Evolutionary conservation across 2,888 invertebrate genomes (phyloP).

Genomic region (Sinhomidia bicolor): DNA sequence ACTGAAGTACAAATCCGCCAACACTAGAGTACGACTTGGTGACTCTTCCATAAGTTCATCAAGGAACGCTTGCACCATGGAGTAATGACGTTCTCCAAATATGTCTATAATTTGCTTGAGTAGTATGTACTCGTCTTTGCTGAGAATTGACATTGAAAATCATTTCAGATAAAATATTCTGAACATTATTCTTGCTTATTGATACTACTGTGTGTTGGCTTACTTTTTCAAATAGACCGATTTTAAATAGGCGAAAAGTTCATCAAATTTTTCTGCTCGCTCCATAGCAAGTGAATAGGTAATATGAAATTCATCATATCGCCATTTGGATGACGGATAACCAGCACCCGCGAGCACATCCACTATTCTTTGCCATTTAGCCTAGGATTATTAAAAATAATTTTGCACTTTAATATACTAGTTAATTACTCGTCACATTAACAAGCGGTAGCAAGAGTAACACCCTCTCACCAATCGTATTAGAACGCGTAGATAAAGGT

Average conservation of each 20-base stretch:
- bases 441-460: too few relatives aligned
- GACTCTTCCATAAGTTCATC: slow-evolving; percentile 5
- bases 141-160: slow-evolving; percentile 13
- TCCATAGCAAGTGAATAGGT: neutral
- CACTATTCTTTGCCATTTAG: slow-evolving; percentile 29
- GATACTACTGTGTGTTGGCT: neutral
- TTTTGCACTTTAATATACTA: too few relatives aligned
- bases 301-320: slow-evolving; percentile 16
- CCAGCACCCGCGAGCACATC: slow-evolving; percentile 9
- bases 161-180: too few relatives aligned
- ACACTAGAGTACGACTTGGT: slow-evolving; percentile 7
- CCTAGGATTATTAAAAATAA: slow-evolving; percentile 20
- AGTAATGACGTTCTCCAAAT: too few relatives aligned
- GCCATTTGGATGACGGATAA: neutral
- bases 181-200: neutral
- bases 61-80: too few relatives aligned
- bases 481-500: slow-evolving; percentile 93
- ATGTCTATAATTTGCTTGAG: slow-evolving; percentile 6
- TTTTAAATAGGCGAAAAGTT: slow-evolving; percentile 52
- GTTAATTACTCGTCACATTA: too few relatives aligned
- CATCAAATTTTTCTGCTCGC: neutral
- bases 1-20: slow-evolving; percentile 37
- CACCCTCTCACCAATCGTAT: slow-evolving; percentile 83
- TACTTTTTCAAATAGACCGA: slow-evolving; percentile 52
- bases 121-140: slow-evolving; percentile 53